phyloP scores from a whole-genome alignment of 2,113 vertebrate species.

The Microcebus murinus region DNA sequence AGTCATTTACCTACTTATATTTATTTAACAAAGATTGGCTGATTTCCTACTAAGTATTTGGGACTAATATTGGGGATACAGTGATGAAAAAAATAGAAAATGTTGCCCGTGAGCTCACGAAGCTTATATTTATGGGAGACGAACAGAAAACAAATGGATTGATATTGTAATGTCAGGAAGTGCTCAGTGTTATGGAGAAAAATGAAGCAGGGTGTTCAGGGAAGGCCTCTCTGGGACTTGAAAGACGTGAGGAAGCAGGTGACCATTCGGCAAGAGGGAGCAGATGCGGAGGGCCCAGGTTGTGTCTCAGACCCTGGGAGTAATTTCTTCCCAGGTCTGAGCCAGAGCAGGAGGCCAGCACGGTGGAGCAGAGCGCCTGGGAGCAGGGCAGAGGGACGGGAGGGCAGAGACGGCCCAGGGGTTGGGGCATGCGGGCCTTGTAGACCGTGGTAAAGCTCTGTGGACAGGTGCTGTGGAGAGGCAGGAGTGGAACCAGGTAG shows the following conservation, averaged over 20 bases:
- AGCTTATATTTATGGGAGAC: neutral
- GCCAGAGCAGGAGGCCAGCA: too few relatives aligned
- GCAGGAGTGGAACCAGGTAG: neutral
- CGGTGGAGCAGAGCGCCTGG: neutral
- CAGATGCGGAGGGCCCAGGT: too few relatives aligned
- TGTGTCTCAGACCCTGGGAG: too few relatives aligned
- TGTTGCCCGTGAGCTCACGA: neutral
- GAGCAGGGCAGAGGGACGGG: fast-evolving
- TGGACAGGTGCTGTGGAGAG: neutral
- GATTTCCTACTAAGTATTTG: neutral
- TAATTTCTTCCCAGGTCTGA: neutral
- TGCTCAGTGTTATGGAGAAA: neutral
- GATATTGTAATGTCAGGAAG: neutral
- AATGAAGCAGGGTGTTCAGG: neutral
- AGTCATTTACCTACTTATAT: neutral
- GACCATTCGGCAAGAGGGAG: neutral
- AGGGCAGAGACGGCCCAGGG: neutral
- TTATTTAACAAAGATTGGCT: neutral
- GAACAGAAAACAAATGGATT: neutral
- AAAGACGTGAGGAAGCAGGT: neutral
- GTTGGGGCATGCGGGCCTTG: too few relatives aligned
- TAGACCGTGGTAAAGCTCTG: neutral
- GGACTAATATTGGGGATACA: neutral
- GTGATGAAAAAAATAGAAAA: neutral
- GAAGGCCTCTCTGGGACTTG: neutral